A percentile compares a stretch with the other conserved stretches of the same genome.
phyloP scores from a whole-genome alignment of 2,888 invertebrate genomes.

The Phytoseiulus persimilis region DNA sequence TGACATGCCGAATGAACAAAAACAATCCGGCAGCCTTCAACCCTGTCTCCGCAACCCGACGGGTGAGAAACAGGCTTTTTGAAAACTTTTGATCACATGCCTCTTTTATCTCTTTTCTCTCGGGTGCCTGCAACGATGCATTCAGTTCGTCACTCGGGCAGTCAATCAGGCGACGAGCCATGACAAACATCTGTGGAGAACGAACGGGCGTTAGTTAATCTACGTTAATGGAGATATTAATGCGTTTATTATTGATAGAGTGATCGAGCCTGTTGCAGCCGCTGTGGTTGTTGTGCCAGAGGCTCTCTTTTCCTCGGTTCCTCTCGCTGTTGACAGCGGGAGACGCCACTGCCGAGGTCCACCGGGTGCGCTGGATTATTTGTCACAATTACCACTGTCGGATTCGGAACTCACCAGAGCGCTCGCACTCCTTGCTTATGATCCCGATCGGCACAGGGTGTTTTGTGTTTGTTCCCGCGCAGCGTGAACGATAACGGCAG shows the following conservation, averaged over 20 bases:
- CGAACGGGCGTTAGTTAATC: not conserved
- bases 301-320: not conserved
- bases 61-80: not conserved
- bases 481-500: not conserved
- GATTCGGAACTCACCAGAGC: not conserved
- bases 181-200: not conserved
- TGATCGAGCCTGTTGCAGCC: not conserved
- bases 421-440: not conserved
- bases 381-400: constrained; percentile 5
- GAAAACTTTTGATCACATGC: no score
- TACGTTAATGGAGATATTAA: not conserved
- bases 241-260: not conserved
- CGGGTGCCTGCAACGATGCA: not conserved
- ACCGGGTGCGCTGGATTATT: not conserved
- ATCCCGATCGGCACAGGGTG: not conserved
- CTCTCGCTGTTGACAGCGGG: not conserved
- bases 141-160: not conserved
- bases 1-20: no score
- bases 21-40: no score
- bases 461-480: not conserved
- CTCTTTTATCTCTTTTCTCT: not conserved
- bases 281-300: not conserved
- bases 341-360: not conserved
- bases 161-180: not conserved
- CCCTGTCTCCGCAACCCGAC: no score